Conservation (phyloP, 2,797 vertebrate species). For the Lepidocolaptes lacrymiger region DNA sequence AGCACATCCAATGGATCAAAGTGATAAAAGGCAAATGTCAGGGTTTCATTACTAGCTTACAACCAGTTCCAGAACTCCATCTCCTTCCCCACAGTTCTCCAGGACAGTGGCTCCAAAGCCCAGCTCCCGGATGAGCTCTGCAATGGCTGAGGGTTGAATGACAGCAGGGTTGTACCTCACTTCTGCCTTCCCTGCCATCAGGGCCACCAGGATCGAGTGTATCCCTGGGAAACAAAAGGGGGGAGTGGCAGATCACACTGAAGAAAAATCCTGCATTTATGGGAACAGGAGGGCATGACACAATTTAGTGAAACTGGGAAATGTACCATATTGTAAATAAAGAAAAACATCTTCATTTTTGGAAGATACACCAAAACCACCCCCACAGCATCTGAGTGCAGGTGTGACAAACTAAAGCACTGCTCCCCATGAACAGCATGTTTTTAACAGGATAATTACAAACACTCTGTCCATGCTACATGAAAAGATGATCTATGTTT, state of each 20-base stretch:
- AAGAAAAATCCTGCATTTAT: background rate
- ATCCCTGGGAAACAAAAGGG: conserved; percentile 79
- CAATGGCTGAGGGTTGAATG: conserved; percentile 85
- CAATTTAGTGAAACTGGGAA: rapidly evolving
- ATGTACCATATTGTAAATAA: rapidly evolving
- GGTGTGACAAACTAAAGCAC: background rate
- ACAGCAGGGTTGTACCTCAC: conserved; percentile 89
- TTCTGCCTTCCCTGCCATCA: conserved; percentile 98
- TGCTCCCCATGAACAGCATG: background rate
- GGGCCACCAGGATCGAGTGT: conserved; percentile 90
- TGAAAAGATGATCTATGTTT: background rate
- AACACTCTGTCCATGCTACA: background rate
- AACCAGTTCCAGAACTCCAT: conserved; percentile 91
- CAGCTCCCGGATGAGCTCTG: conserved; percentile 89
- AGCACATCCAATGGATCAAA: background rate
- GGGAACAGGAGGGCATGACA: rapidly evolving
- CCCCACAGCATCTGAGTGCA: background rate
- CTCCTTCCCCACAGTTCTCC: conserved; percentile 89
- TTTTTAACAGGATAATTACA: background rate
- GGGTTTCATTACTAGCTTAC: conserved; percentile 78
- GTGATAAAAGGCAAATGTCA: background rate
- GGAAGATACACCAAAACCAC: background rate
- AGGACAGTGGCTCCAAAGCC: conserved; percentile 92
- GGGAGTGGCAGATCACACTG: background rate
- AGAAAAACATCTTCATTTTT: rapidly evolving